Base-by-base conservation (phyloP, 2,113 vertebrate species). In the Labrus mixtus region DNA sequence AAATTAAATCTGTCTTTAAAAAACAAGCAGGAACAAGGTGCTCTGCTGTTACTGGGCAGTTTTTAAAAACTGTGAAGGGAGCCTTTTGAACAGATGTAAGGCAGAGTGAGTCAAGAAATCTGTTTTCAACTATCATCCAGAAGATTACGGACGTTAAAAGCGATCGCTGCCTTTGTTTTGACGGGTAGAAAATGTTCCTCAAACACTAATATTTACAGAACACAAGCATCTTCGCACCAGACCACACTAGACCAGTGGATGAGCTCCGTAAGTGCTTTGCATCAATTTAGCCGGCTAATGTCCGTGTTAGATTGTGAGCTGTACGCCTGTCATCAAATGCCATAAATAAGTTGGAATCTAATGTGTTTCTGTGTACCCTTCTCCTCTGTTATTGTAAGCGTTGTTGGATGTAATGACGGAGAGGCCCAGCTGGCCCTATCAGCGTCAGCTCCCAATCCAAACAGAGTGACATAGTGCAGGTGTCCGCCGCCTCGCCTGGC, bases 381-480 rank as follows among this genome's bases (percentile, higher is more conserved):
- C 77, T 65, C 29, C 81, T 76, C 71, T 92, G 91, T 92, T 94
- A 94, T 93, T 93, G 88, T 93, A 94, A 92, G 88, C 86, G 82
- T 51, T 66, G 90, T 58, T 83, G 88, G 78, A 86, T 67, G 70
- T 80, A 85, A 93, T 90, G 89, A 93, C 68, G 67, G 90, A 82
- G 83, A 78, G 83, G 79, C 83, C 82, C 89, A 93, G 93, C 93
- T 94, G 94, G 88, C 76, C 79, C 91, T 87, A 91, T 93, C 92
- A 86, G 90, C 77, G 85, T 83, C 87, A 68, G 83, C 76, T 90
- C 80, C 82, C 87, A 95, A 93, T 95, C 92, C 94, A 95, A 95
- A 95, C 94, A 95, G 53, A 78, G 74, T 95, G 95, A 97, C 93
- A 87, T 87, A 93, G 91, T 95, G 93, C 96, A 97, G 96, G 95